A percentile compares a stretch with the other conserved stretches of the same genome.
These are phyloP conservation scores for Helleia helle DNA, from an alignment of 2,888 invertebrate genomes.

Conservation along the genomic window DNA sequence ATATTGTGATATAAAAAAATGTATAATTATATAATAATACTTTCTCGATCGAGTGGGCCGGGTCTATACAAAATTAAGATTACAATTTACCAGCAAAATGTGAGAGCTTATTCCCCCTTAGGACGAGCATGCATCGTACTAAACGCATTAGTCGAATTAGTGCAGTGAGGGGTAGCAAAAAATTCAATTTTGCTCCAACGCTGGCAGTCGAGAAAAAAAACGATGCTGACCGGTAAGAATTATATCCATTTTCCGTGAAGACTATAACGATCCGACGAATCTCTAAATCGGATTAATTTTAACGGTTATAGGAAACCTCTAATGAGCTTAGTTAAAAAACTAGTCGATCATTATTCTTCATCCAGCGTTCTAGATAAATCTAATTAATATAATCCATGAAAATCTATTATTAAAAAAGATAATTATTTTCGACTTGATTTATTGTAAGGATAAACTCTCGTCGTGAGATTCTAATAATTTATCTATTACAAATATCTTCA, in stretches of 20 bases:
- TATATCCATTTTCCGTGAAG: conserved; percentile 57
- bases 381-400: too few relatives aligned
- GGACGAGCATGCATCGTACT: conserved; percentile 48
- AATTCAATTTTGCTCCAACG: conserved; percentile 60
- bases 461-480: too few relatives aligned
- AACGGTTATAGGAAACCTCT: conserved; percentile 42
- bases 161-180: conserved; percentile 61
- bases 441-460: too few relatives aligned
- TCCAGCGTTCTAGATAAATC: too few relatives aligned
- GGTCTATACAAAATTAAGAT: not conserved
- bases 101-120: conserved; percentile 20
- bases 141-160: conserved; percentile 69
- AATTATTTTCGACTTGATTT: too few relatives aligned
- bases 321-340: conserved; percentile 27
- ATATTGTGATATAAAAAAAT: too few relatives aligned
- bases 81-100: conserved; percentile 10
- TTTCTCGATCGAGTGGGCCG: too few relatives aligned
- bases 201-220: conserved; percentile 46
- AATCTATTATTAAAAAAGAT: too few relatives aligned
- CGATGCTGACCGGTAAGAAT: conserved; percentile 24
- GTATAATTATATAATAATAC: too few relatives aligned
- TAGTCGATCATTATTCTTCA: not conserved
- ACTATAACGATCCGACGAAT: conserved; percentile 39
- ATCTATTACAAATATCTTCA: too few relatives aligned
- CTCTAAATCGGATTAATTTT: conserved; percentile 57